Conservation (phyloP, 2,113 vertebrate genomes). For the Microtus oregoni region DNA sequence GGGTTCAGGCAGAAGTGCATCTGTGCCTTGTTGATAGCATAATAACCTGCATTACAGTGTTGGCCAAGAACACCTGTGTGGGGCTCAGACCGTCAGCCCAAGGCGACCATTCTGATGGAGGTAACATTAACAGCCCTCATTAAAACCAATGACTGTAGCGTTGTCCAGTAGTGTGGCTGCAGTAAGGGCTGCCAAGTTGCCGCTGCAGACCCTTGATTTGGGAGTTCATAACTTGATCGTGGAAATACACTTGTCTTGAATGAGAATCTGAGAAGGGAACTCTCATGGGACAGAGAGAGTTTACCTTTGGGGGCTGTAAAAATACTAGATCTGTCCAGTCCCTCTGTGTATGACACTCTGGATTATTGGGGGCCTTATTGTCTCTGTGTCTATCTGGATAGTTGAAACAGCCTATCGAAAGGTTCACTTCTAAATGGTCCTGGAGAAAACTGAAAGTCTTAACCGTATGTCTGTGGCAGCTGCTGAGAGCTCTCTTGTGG, state of each 20-base stretch:
- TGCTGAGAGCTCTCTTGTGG: neutral
- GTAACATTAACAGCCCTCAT: constrained; percentile 86
- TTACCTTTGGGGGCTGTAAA: constrained; percentile 4
- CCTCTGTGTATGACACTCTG: neutral
- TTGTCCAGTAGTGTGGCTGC: constrained; percentile 64
- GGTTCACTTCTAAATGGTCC: neutral
- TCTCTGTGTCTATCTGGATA: neutral
- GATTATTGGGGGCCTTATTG: fast-evolving
- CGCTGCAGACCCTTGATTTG: constrained; percentile 69
- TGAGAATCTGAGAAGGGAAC: constrained; percentile 65
- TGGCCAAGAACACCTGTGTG: constrained; percentile 88
- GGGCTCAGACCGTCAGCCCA: constrained; percentile 83
- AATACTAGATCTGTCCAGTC: neutral
- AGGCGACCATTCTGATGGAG: constrained; percentile 85
- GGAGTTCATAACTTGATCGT: constrained; percentile 75
- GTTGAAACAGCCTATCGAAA: neutral
- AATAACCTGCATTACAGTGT: constrained; percentile 86
- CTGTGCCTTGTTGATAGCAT: constrained; percentile 87
- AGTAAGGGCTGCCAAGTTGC: constrained; percentile 77
- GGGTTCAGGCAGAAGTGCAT: constrained; percentile 85
- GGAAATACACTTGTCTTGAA: constrained; percentile 65
- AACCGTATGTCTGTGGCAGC: neutral
- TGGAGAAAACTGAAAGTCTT: neutral
- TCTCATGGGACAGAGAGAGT: neutral
- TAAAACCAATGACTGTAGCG: constrained; percentile 82